phyloP scores from a whole-genome alignment of 2,888 invertebrate species.

The Drosophila affinis region DNA sequence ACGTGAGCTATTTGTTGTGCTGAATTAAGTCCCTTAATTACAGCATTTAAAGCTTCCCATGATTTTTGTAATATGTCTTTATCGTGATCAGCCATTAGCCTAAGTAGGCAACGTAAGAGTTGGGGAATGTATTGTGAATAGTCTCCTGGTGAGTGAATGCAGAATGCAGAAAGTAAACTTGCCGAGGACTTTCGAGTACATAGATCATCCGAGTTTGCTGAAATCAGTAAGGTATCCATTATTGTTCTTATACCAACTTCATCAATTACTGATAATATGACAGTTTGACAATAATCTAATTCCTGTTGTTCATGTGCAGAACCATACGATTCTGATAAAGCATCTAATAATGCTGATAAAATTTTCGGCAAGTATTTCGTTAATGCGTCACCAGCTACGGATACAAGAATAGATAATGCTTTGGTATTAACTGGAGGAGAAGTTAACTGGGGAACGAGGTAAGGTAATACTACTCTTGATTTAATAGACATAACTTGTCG shows the following conservation, averaged over 20 bases:
- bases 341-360: constrained; percentile 93
- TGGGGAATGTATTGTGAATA: constrained; percentile 94
- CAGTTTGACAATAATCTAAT: constrained; percentile 95
- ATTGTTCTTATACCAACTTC: constrained; percentile 94
- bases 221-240: constrained; percentile 93
- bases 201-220: constrained; percentile 87
- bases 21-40: constrained; percentile 94
- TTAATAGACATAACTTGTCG: constrained; percentile 99
- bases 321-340: constrained; percentile 89
- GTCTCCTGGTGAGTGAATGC: constrained; percentile 94
- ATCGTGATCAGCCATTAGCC: constrained; percentile 92
- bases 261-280: constrained; percentile 95
- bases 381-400: constrained; percentile 96
- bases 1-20: constrained; percentile 94
- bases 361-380: constrained; percentile 96
- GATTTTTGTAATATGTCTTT: constrained; percentile 92
- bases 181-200: constrained; percentile 92
- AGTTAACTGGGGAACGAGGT: constrained; percentile 97
- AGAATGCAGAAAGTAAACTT: constrained; percentile 94
- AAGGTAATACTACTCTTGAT: constrained; percentile 97
- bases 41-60: constrained; percentile 95
- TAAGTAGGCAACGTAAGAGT: constrained; percentile 93
- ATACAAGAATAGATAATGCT: constrained; percentile 95
- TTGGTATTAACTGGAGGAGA: constrained; percentile 95
- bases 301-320: constrained; percentile 88